phyloP scores from a whole-genome alignment of 2,113 vertebrate species.

The Bubo scandiacus region DNA sequence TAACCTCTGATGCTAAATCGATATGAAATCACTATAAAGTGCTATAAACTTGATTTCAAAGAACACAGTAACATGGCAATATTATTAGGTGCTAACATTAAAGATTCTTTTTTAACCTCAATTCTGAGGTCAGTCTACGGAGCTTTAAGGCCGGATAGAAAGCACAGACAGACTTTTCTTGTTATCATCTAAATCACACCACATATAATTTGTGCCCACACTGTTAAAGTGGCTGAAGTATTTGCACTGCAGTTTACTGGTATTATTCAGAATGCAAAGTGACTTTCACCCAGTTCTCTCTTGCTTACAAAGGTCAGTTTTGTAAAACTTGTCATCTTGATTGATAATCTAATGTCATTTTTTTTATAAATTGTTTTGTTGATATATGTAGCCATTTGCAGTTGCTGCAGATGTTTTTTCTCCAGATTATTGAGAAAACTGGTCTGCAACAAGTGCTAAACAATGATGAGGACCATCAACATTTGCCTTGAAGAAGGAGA shows the following conservation, averaged over 20 bases:
- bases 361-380: slow-evolving; percentile 52
- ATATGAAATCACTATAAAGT: neutral
- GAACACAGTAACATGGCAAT: neutral
- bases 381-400: slow-evolving; percentile 23
- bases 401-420: slow-evolving; percentile 11
- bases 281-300: neutral
- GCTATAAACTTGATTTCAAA: neutral
- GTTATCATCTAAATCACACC: neutral
- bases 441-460: neutral
- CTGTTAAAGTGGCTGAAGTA: neutral
- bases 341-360: slow-evolving; percentile 57
- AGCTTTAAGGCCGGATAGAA: neutral
- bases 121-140: neutral
- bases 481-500: neutral
- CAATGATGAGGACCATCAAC: neutral
- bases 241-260: neutral
- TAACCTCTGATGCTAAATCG: slow-evolving; percentile 23
- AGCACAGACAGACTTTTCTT: neutral
- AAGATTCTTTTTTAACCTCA: neutral
- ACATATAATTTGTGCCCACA: neutral
- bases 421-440: slow-evolving; percentile 12
- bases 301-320: slow-evolving; percentile 24
- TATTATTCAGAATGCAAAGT: neutral
- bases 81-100: neutral
- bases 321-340: slow-evolving; percentile 65